Base-by-base conservation (phyloP, 2,113 vertebrate species). In the Pteruthius melanotis region DNA sequence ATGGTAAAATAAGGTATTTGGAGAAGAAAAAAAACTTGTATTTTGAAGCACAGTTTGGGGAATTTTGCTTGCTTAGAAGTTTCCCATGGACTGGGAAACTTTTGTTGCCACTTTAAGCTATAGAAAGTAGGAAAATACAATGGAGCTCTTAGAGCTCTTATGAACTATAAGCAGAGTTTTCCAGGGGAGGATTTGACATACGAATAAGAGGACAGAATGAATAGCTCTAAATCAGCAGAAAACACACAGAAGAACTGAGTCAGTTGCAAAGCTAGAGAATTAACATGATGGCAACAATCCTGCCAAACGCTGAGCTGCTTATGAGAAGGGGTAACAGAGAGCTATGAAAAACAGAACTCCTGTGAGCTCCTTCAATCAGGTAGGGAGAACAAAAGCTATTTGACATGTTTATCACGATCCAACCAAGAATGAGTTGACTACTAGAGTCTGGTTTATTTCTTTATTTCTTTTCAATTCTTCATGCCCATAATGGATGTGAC, bases 21-120 rank as follows among this genome's bases (percentile, higher is more conserved):
- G 5, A 27, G n/a, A 42, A 70, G 11, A 19, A 78, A 78, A 75
- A 6, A n/a, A 3, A 1, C 1, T 7, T 2, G 0, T 44, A 28
- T 53, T 89, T 84, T 81, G 50, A 82, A 61, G 44, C 6, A 70
- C 7, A 30, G 27, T 39, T 71, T 59, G 13, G 15, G 23, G 35
- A 76, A 60, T 47, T 72, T 31, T 52, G 15, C 17, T 72, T 81
- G 28, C 52, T 21, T 64, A n/a, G 21, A 75, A 54, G 13, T 45
- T 64, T 93, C 45, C 21, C 1, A 7, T 61, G 60, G 22, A 64
- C 19, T 69, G 17, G 27, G 37, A 16, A 91, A 72, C 30, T 83
- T 76, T 17, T 45, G 13, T 64, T 75, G 31, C 33, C 56, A 37
- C 15, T 85, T 54, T 54, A n/a, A 66, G 33, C 7, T 9, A 54